A percentile compares a stretch with the other conserved stretches of the same genome.
phyloP scores from a whole-genome alignment of 2,888 invertebrate species.

The Cosmia trapezina region DNA sequence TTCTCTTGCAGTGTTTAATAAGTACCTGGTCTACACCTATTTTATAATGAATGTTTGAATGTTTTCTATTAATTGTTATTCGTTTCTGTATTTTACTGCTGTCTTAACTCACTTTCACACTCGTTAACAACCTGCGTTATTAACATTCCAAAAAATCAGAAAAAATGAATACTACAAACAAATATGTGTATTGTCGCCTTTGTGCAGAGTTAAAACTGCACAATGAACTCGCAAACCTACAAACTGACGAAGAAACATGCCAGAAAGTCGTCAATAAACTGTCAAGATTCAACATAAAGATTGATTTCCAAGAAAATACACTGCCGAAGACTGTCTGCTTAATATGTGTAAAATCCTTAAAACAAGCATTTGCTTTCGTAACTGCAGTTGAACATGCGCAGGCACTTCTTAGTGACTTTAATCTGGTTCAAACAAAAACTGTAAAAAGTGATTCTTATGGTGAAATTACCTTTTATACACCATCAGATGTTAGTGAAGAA shows the following conservation, averaged over 20 bases:
- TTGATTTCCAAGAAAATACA: slow-evolving; percentile 67
- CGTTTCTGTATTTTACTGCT: no score
- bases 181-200: slow-evolving; percentile 71
- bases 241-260: slow-evolving; percentile 63
- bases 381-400: slow-evolving; percentile 76
- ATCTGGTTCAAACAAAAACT: slow-evolving; percentile 67
- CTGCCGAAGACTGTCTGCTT: slow-evolving; percentile 80
- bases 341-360: slow-evolving; percentile 72
- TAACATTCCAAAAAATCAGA: no score
- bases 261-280: slow-evolving; percentile 73
- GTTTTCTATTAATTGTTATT: no score
- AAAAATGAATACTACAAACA: slow-evolving; percentile 43
- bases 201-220: slow-evolving; percentile 76
- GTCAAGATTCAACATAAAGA: slow-evolving; percentile 68
- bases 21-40: no score
- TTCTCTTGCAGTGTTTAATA: no score
- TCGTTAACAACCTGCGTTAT: no score
- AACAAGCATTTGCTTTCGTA: slow-evolving; percentile 77
- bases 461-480: slow-evolving; percentile 43
- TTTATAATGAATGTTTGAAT: no score
- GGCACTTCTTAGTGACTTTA: slow-evolving; percentile 63
- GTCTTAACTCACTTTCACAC: no score
- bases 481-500: slow-evolving; percentile 20
- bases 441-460: slow-evolving; percentile 57
- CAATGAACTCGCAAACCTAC: slow-evolving; percentile 71